These are phyloP conservation scores for Channa maculata DNA, from an alignment of 2,113 vertebrate species.

Conservation along the genomic window DNA sequence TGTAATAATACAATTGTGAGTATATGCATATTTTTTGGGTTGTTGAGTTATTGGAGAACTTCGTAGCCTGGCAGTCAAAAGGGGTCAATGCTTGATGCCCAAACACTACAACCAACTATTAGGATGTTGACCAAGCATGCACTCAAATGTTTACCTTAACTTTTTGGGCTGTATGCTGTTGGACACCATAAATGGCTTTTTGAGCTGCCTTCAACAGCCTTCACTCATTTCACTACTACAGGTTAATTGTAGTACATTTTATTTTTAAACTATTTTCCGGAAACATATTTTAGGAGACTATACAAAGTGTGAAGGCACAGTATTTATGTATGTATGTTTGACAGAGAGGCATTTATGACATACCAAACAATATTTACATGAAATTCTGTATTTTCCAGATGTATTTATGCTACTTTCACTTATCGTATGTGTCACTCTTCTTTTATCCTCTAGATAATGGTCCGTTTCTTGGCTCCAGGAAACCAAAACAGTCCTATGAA, in stretches of 20 bases:
- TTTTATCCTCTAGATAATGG: slow-evolving; percentile 85
- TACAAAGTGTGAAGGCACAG: background rate
- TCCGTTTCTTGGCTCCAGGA: slow-evolving; percentile 91
- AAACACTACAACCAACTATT: background rate
- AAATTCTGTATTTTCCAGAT: background rate
- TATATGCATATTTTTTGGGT: too few species aligned
- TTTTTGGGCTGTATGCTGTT: background rate
- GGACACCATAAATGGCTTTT: background rate
- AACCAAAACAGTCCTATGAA: slow-evolving; percentile 91
- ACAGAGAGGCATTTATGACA: background rate
- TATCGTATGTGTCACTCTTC: background rate
- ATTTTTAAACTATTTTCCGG: background rate
- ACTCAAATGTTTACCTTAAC: background rate
- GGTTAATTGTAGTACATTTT: background rate
- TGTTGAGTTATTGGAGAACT: too few species aligned
- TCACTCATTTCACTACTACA: background rate
- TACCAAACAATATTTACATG: too few species aligned
- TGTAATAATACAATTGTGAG: background rate
- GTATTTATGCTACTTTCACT: too few species aligned
- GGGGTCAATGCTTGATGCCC: too few species aligned
- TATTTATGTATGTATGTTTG: background rate
- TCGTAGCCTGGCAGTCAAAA: too few species aligned
- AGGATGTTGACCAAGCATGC: background rate
- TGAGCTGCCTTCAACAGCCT: background rate
- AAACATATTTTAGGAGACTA: background rate